These are phyloP conservation scores for Tenthredo livida DNA, from an alignment of 2,888 invertebrate species.

Conservation along the genomic window DNA sequence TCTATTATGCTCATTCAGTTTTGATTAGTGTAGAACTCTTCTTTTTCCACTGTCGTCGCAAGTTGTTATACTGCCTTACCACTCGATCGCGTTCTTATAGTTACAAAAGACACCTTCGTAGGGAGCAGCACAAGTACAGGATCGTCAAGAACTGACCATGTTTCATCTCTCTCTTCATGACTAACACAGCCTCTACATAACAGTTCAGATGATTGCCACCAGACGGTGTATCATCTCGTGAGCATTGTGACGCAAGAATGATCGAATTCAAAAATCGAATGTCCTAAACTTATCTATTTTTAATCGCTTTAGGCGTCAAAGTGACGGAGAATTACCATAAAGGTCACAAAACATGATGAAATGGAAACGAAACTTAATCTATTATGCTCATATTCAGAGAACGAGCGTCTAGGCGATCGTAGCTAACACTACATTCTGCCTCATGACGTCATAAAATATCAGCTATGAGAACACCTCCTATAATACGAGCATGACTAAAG, in stretches of 20 bases:
- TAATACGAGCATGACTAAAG: background rate
- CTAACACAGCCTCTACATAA: background rate
- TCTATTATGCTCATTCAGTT: background rate
- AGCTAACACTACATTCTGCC: background rate
- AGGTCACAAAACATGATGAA: background rate
- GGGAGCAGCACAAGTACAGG: background rate
- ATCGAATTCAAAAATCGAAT: background rate
- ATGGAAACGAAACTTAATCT: background rate
- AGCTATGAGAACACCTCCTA: background rate
- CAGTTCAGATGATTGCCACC: background rate
- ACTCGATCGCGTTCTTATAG: background rate
- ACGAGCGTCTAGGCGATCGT: background rate
- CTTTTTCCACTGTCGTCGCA: background rate
- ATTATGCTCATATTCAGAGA: background rate
- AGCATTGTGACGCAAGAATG: background rate
- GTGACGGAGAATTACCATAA: background rate
- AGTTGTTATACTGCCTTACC: background rate
- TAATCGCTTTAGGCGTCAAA: background rate
- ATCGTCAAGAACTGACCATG: background rate
- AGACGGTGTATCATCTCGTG: background rate
- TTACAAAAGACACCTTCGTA: background rate
- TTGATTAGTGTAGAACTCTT: background rate
- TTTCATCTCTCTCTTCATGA: background rate
- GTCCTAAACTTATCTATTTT: background rate
- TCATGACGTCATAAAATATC: background rate